Percentiles rank a stretch among this genome's conserved stretches.
phyloP scores from a whole-genome alignment of 2,113 vertebrate species.

The Melanerpes aurifrons region DNA sequence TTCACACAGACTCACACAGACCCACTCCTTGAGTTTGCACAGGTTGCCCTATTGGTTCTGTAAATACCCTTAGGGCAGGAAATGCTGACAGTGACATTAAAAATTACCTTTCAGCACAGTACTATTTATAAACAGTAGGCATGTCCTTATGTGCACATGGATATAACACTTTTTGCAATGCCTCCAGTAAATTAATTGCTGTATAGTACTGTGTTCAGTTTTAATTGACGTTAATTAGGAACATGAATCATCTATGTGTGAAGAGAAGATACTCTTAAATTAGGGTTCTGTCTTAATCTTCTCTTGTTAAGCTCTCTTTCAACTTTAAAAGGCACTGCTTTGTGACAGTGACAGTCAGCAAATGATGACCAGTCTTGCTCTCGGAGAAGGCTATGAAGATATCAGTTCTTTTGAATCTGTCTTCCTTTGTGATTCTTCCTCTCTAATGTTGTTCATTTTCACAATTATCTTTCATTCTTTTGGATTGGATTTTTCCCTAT shows the following conservation, averaged over 20 bases:
- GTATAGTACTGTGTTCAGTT: neutral
- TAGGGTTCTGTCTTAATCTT: slow-evolving; percentile 27
- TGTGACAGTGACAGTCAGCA: neutral
- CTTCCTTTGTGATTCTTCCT: neutral
- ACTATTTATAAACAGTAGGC: neutral
- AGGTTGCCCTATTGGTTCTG: neutral
- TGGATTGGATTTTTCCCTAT: neutral
- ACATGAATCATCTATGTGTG: slow-evolving; percentile 15
- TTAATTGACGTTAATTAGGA: slow-evolving; percentile 47
- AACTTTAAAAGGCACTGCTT: slow-evolving; percentile 12
- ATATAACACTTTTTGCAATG: neutral
- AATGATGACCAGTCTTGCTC: neutral
- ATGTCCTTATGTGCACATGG: neutral
- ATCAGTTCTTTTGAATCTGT: neutral
- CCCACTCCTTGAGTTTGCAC: no score
- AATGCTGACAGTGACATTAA: neutral
- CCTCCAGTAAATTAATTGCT: neutral
- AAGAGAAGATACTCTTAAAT: slow-evolving; percentile 27
- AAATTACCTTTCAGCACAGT: neutral
- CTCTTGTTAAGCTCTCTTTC: slow-evolving; percentile 25
- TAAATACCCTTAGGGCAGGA: neutral
- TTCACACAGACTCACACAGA: no score
- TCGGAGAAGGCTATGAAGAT: neutral
- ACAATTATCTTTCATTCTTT: neutral
- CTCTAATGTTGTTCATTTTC: slow-evolving; percentile 22